Conservation (phyloP, 2,888 invertebrate species). For the Plagodis pulveraria region DNA sequence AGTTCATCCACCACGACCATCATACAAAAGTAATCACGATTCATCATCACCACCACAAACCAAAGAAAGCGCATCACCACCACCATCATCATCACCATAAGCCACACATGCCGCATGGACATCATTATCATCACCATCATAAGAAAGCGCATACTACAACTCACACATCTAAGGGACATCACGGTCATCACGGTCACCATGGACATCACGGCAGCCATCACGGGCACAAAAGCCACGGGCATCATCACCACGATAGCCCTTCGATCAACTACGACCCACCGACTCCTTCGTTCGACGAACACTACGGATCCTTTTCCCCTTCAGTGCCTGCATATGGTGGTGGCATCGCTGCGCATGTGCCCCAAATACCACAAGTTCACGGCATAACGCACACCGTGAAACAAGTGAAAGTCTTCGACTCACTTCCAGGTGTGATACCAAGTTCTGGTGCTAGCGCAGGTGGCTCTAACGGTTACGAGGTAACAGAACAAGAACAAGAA, state of each 20-base stretch:
- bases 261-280: slow-evolving; percentile 50
- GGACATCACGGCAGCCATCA: slow-evolving; percentile 47
- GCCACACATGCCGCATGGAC: slow-evolving; percentile 57
- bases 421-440: slow-evolving; percentile 63
- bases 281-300: slow-evolving; percentile 60
- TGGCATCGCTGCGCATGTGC: slow-evolving; percentile 37
- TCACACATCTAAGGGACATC: slow-evolving; percentile 59
- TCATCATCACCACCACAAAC: slow-evolving; percentile 80
- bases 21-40: slow-evolving; percentile 86
- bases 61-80: slow-evolving; percentile 77
- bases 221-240: slow-evolving; percentile 43
- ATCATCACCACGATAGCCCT: slow-evolving; percentile 64
- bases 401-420: slow-evolving; percentile 75
- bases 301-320: slow-evolving; percentile 57
- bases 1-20: slow-evolving; percentile 84
- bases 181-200: slow-evolving; percentile 48
- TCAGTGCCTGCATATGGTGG: slow-evolving; percentile 53
- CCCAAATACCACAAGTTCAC: slow-evolving; percentile 51
- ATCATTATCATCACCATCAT: slow-evolving; percentile 68
- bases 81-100: slow-evolving; percentile 64
- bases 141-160: slow-evolving; percentile 64
- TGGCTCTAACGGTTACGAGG: slow-evolving; percentile 65
- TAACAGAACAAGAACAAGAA: slow-evolving; percentile 71
- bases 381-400: slow-evolving; percentile 70
- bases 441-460: slow-evolving; percentile 39